A percentile compares a stretch with the other conserved stretches of the same genome.
Conservation (phyloP, 2,888 invertebrate genomes). For the Zygogramma bicolorata region DNA sequence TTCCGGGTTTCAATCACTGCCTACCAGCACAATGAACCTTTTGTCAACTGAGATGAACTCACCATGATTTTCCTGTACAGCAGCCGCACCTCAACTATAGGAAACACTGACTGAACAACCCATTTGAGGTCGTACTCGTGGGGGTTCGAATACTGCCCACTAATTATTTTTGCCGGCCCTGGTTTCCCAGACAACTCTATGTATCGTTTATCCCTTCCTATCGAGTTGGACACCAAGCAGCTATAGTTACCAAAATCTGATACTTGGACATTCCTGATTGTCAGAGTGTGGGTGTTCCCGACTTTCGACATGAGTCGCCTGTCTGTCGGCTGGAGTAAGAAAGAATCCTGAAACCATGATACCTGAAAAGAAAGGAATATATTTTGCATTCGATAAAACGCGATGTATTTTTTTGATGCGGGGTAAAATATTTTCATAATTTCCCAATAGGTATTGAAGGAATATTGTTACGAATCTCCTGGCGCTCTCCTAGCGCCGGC, state of each 20-base stretch:
- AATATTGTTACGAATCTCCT: too few relatives aligned
- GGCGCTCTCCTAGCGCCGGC: too few relatives aligned
- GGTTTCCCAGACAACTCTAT: constrained; percentile 76
- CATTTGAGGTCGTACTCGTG: constrained; percentile 76
- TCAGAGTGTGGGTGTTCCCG: constrained; percentile 72
- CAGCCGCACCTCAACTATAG: constrained; percentile 74
- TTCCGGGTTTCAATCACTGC: too few relatives aligned
- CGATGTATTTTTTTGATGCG: too few relatives aligned
- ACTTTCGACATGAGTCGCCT: constrained; percentile 72
- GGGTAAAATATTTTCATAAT: too few relatives aligned
- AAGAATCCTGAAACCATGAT: constrained; percentile 76
- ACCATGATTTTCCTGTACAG: constrained; percentile 75
- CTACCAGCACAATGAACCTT: too few relatives aligned
- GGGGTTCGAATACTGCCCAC: constrained; percentile 72
- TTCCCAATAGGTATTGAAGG: too few relatives aligned
- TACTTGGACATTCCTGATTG: constrained; percentile 72
- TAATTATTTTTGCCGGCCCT: constrained; percentile 74
- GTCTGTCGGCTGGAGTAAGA: constrained; percentile 73
- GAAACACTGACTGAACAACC: constrained; percentile 76
- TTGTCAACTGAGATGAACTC: constrained; percentile 54
- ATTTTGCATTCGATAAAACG: too few relatives aligned
- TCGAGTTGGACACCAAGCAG: constrained; percentile 64
- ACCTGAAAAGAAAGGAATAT: constrained; percentile 69
- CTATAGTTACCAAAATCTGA: constrained; percentile 75
- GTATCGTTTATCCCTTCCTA: constrained; percentile 67